Conservation (phyloP, 1,140 invertebrate genomes). For the Papilio polyxenes region DNA sequence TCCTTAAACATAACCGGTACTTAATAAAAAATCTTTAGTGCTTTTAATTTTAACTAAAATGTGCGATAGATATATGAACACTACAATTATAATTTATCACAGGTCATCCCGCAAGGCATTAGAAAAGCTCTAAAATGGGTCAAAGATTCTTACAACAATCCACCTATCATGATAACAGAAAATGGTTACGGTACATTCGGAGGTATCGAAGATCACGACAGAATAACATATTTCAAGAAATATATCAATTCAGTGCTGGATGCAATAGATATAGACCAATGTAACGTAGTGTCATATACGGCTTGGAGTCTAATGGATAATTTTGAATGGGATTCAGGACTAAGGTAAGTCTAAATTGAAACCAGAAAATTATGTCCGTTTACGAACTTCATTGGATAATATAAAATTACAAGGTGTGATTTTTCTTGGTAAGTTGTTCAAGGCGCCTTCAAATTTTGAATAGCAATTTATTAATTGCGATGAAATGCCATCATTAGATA, state of each 20-base stretch:
- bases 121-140: slow-evolving; percentile 64
- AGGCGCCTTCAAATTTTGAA: not conserved
- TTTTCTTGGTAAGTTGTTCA: too few species aligned
- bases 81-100: slow-evolving; percentile 20
- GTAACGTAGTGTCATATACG: slow-evolving; percentile 58
- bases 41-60: too few species aligned
- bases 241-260: slow-evolving; percentile 81
- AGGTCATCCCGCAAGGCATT: slow-evolving; percentile 63
- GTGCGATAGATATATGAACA: too few species aligned
- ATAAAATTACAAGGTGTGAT: too few species aligned
- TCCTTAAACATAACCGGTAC: too few species aligned
- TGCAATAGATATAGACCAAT: slow-evolving; percentile 58
- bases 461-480: not conserved
- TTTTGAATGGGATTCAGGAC: slow-evolving; percentile 63
- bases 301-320: slow-evolving; percentile 72
- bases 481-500: not conserved
- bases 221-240: slow-evolving; percentile 79
- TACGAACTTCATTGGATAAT: too few species aligned
- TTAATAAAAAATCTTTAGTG: too few species aligned
- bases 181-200: slow-evolving; percentile 81
- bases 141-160: slow-evolving; percentile 63
- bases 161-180: slow-evolving; percentile 63
- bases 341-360: slow-evolving; percentile 44
- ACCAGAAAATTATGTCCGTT: too few species aligned
- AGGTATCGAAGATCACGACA: slow-evolving; percentile 73